phyloP scores from a whole-genome alignment of 2,888 invertebrate genomes.

The Euclidia mi region DNA sequence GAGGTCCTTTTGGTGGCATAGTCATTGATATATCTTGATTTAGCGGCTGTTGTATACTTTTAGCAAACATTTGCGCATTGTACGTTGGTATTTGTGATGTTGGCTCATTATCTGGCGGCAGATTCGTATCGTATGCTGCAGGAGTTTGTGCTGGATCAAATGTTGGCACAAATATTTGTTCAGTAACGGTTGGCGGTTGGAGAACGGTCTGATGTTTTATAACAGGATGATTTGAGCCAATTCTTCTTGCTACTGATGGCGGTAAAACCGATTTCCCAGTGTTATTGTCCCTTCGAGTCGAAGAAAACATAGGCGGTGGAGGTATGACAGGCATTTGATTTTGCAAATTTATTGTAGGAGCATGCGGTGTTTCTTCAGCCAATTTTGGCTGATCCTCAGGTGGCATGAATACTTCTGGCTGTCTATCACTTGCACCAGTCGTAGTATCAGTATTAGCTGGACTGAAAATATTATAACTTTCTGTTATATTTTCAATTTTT shows the following conservation, averaged over 20 bases:
- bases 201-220: conserved; percentile 65
- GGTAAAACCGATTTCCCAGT: conserved; percentile 75
- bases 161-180: conserved; percentile 76
- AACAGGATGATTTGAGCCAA: conserved; percentile 74
- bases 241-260: conserved; percentile 82
- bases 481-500: conserved; percentile 23
- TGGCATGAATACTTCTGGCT: conserved; percentile 18
- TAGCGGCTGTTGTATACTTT: conserved; percentile 13
- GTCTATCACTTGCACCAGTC: conserved; percentile 23
- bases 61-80: conserved; percentile 14
- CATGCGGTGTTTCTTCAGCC: conserved; percentile 24
- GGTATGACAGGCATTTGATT: conserved; percentile 66
- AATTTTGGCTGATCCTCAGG: conserved; percentile 21
- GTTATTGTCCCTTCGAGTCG: conserved; percentile 62
- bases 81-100: conserved; percentile 22
- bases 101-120: conserved; percentile 8
- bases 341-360: conserved; percentile 27
- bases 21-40: conserved; percentile 14
- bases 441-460: conserved; percentile 13
- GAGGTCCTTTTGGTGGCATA: conserved; percentile 12
- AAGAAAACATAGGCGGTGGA: conserved; percentile 84
- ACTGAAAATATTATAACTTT: conserved; percentile 47
- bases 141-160: conserved; percentile 28
- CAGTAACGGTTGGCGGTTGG: conserved; percentile 47
- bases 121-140: conserved; percentile 9